Percentiles rank a stretch among this genome's conserved stretches.
phyloP scores from a whole-genome alignment of 2,113 vertebrate species.

The Sebastes fasciatus region DNA sequence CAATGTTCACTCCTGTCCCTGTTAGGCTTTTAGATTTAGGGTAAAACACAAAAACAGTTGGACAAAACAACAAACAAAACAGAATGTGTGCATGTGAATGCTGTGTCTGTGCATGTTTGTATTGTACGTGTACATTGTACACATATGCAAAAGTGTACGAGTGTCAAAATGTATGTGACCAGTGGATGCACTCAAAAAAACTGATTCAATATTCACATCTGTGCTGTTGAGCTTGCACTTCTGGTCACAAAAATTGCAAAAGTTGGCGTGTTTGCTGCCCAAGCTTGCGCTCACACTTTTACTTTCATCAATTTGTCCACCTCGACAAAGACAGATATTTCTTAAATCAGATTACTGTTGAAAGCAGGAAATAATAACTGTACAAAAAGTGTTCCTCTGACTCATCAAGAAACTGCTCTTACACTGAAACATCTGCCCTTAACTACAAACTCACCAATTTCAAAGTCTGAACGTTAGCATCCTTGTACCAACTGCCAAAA shows the following conservation, averaged over 20 bases:
- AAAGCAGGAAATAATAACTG: conserved; percentile 27
- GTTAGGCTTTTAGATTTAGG: neutral
- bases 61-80: too few relatives aligned
- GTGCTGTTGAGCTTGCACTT: neutral
- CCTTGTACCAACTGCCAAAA: neutral
- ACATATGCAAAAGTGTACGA: neutral
- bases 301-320: neutral
- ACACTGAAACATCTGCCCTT: conserved; percentile 34
- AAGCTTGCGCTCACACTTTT: neutral
- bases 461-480: conserved; percentile 1
- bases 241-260: neutral
- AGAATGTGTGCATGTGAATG: neutral
- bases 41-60: neutral
- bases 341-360: neutral
- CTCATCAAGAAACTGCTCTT: conserved; percentile 4
- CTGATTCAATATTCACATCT: neutral
- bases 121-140: neutral
- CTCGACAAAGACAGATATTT: neutral
- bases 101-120: neutral
- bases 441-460: neutral
- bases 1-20: neutral
- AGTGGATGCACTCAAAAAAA: neutral
- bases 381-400: conserved; percentile 5
- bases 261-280: too few relatives aligned
- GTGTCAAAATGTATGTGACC: neutral